These are phyloP conservation scores for Gymnothorax reevesii DNA, from an alignment of 2,797 vertebrate species.

Conservation along the genomic window DNA sequence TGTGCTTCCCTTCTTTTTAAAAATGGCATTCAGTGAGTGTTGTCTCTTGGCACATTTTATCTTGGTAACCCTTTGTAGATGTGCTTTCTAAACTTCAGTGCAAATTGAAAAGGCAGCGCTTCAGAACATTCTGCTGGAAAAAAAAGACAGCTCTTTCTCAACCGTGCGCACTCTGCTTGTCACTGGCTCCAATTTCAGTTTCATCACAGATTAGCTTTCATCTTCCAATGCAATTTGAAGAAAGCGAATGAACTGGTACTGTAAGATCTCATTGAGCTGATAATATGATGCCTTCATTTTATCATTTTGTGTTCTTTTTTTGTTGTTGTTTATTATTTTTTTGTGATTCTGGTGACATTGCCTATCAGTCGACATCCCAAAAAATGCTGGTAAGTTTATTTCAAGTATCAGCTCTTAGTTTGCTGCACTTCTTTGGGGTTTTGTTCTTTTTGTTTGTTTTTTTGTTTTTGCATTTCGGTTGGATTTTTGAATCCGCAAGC, in stretches of 20 bases:
- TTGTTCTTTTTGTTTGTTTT: conserved; percentile 45
- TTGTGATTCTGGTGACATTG: conserved; percentile 81
- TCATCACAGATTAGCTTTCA: background rate
- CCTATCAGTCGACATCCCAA: conserved; percentile 85
- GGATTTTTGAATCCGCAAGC: conserved; percentile 67
- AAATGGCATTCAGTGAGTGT: background rate
- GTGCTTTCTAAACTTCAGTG: background rate
- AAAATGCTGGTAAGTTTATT: conserved; percentile 85
- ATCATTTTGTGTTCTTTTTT: conserved; percentile 70
- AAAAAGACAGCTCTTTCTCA: background rate
- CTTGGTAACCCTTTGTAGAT: background rate
- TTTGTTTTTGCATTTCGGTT: conserved; percentile 42
- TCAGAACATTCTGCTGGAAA: too few relatives aligned
- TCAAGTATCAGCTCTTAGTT: conserved; percentile 74
- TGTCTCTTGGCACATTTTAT: background rate
- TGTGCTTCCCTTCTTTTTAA: background rate
- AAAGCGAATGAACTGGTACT: conserved; percentile 49
- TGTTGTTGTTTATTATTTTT: conserved; percentile 66
- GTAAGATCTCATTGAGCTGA: conserved; percentile 61
- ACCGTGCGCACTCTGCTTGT: background rate
- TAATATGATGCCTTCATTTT: conserved; percentile 65
- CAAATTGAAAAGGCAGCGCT: background rate
- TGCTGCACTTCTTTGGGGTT: conserved; percentile 64
- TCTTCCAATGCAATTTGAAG: background rate
- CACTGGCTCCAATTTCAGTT: background rate